Evolutionary conservation across 2,888 invertebrate genomes (phyloP), one percentile per base, ranked within the genome.

Genomic region (Caenorhabditis uteleia): DNA sequence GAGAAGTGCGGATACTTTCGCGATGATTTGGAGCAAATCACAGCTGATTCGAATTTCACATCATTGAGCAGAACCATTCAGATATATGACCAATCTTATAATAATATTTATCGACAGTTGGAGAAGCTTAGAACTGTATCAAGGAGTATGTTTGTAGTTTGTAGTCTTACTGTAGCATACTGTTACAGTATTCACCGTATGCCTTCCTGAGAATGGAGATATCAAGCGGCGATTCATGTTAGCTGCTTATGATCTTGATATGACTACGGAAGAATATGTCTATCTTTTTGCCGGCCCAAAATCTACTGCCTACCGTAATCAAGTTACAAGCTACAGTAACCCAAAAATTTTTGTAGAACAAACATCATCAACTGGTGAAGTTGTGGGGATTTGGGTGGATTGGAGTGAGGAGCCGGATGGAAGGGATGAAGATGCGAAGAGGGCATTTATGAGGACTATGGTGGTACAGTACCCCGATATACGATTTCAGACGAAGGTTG

Each of bases 231-330:
- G 40, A 3, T 58, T 58, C 20, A 65, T 65, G 65, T n/a, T 65
- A 27, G 65, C 65, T 16, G 59, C 59, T 2, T 55, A 55, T 36
- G 58, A 65, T 18, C 18, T 61, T 8, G 45, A 59, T 44, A 56
- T 65, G 64, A 38, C 66, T 8, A 65, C 70, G 2, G 66, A 73
- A n/a, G 78, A 78, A 18, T 78, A 70, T 38, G 77, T 77, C 7
- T 73, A 70, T 36, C n/a, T 75, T 10, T 62, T 77, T 12, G 62
- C 69, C 2, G 73, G 57, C 8, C 57, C 64, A 1, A 64, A 58
- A 29, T 66, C 61, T 5, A 61, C 64, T 16, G 66, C 65, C 21
- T 69, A 65, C 34, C n/a, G n/a, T 29, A 12, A 29, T 8, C 29
- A 29, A 12, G 29, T 29, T 29, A 29, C 29, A 29, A 29, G 29